Percentiles rank a stretch among this genome's conserved stretches.
These are phyloP conservation scores for Pseudomugil tenellus DNA, from an alignment of 2,797 vertebrate species.

Conservation along the genomic window DNA sequence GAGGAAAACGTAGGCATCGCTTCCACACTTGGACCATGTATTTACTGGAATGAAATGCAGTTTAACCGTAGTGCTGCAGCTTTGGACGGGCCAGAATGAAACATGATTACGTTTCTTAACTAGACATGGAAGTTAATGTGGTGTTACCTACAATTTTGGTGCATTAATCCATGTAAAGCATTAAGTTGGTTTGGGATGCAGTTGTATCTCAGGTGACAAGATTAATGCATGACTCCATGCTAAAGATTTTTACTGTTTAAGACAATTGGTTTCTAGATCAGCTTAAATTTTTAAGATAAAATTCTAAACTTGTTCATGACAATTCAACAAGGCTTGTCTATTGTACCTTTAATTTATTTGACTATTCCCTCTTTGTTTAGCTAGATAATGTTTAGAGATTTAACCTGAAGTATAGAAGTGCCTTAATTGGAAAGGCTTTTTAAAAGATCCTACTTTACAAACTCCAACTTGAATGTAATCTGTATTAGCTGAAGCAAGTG, in stretches of 20 bases:
- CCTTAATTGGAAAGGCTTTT: neutral
- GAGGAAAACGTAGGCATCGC: constrained; percentile 1
- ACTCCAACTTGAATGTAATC: neutral
- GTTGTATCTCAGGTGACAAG: no score
- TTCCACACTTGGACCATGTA: no score
- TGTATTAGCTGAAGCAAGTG: neutral
- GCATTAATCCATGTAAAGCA: neutral
- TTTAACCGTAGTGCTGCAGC: neutral
- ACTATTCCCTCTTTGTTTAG: neutral
- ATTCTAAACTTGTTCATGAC: neutral
- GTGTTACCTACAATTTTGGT: no score
- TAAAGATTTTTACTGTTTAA: neutral
- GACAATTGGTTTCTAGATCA: neutral
- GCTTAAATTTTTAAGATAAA: neutral
- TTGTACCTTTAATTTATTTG: neutral
- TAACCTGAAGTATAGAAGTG: neutral
- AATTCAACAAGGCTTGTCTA: neutral
- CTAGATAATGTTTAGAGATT: no score
- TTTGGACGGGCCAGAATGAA: neutral
- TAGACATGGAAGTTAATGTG: no score
- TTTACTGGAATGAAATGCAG: no score
- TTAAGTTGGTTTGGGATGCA: neutral
- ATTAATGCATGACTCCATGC: neutral
- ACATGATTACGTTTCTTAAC: neutral
- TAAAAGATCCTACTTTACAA: neutral